These are phyloP conservation scores for Mus caroli DNA, from an alignment of 2,797 vertebrate genomes.

Conservation along the genomic window DNA sequence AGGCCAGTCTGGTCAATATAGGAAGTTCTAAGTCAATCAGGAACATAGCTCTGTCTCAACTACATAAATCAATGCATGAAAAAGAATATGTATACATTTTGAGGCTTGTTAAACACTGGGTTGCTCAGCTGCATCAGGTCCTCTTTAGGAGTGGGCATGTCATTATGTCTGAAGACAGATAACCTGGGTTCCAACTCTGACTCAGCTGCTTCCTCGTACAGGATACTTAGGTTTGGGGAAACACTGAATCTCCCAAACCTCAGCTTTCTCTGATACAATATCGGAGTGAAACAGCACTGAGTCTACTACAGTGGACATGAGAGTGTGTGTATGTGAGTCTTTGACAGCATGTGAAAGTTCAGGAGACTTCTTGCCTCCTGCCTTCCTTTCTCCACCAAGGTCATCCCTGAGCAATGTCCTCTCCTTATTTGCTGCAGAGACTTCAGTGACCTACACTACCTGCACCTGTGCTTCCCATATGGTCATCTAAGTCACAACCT, in stretches of 20 bases:
- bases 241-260: not conserved
- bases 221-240: constrained; percentile 16
- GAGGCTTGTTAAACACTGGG: not conserved
- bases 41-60: not conserved
- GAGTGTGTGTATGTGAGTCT: not conserved
- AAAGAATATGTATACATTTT: not conserved
- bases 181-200: not conserved
- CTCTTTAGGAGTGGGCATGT: not conserved
- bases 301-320: constrained; percentile 21
- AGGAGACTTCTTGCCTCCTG: not conserved
- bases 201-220: not conserved
- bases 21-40: not conserved
- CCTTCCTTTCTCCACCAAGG: not conserved
- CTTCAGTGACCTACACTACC: not conserved
- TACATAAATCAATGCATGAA: not conserved
- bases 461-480: not conserved
- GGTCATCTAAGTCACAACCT: not conserved
- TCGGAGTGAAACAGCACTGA: not conserved
- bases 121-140: not conserved
- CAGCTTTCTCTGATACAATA: constrained; percentile 32
- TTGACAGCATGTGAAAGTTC: not conserved
- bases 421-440: not conserved
- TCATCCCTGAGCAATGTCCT: not conserved
- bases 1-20: not conserved
- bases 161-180: constrained; percentile 14